These are phyloP conservation scores for Pristionchus arcanus DNA, from an alignment of 2,888 invertebrate genomes.

Conservation along the genomic window DNA sequence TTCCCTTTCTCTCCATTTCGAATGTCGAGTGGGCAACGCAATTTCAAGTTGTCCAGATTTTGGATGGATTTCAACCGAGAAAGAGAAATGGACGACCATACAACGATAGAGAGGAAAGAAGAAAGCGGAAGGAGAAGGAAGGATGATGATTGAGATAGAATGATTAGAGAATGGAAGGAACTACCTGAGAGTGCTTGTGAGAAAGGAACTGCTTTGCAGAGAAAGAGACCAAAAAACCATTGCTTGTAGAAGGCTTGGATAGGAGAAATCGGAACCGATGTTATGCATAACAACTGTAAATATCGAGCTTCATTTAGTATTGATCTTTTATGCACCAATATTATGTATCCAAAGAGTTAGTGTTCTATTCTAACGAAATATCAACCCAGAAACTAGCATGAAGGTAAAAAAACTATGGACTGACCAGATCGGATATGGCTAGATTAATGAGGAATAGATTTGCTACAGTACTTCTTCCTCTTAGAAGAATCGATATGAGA, in stretches of 20 bases:
- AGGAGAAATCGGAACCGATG: slow-evolving; percentile 97
- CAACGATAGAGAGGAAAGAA: neutral
- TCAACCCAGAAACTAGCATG: neutral
- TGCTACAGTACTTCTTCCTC: slow-evolving; percentile 75
- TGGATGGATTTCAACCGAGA: slow-evolving; percentile 13
- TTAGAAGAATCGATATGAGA: slow-evolving; percentile 69
- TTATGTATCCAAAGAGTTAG: neutral
- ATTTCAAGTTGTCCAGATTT: slow-evolving; percentile 24
- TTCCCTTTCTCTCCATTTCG: neutral
- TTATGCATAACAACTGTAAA: slow-evolving; percentile 87
- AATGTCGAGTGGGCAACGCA: slow-evolving; percentile 13
- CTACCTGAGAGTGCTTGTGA: slow-evolving; percentile 86
- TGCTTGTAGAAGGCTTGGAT: slow-evolving; percentile 91
- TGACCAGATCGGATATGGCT: slow-evolving; percentile 91
- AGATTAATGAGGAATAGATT: slow-evolving; percentile 97
- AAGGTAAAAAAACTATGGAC: slow-evolving; percentile 8
- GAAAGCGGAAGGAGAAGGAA: neutral
- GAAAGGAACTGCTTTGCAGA: slow-evolving; percentile 94
- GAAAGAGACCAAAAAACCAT: slow-evolving; percentile 93
- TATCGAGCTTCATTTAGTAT: neutral
- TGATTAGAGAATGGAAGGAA: slow-evolving; percentile 27
- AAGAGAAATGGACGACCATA: neutral
- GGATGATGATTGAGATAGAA: neutral
- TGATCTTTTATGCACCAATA: neutral
- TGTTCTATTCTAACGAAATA: too few relatives aligned